These are phyloP conservation scores for Misgurnus anguillicaudatus DNA, from an alignment of 2,113 vertebrate species.

Conservation along the genomic window DNA sequence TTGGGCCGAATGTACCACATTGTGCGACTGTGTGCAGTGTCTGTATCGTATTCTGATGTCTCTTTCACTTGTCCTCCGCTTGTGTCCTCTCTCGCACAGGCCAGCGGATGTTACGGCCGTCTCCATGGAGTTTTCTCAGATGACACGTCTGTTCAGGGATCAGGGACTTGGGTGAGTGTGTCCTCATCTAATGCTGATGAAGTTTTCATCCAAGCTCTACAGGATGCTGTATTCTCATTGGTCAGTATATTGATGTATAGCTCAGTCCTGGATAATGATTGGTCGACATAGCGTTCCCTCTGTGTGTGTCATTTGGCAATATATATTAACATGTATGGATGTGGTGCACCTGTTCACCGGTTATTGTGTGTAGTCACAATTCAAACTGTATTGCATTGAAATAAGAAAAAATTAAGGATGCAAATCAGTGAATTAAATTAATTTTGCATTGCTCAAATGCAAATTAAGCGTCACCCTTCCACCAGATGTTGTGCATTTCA, in stretches of 20 bases:
- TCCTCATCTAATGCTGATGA: not conserved
- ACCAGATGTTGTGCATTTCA: no score
- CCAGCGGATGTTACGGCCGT: slow-evolving; percentile 68
- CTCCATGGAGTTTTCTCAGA: slow-evolving; percentile 69
- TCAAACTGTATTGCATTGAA: no score
- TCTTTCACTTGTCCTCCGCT: not conserved
- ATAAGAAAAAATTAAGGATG: no score
- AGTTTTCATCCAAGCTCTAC: not conserved
- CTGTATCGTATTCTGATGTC: not conserved
- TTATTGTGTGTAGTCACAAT: not conserved
- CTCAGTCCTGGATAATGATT: not conserved
- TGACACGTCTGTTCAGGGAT: slow-evolving; percentile 49
- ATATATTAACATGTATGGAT: not conserved
- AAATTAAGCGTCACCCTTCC: no score
- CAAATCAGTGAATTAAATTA: no score
- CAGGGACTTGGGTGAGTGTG: slow-evolving; percentile 39
- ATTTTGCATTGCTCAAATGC: no score
- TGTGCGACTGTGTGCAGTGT: not conserved
- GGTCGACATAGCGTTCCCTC: not conserved
- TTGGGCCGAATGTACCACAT: no score
- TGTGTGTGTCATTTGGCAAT: not conserved
- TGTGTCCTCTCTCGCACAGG: slow-evolving; percentile 65
- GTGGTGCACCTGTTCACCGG: not conserved
- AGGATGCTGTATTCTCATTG: not conserved
- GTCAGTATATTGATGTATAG: no score